These are phyloP conservation scores for Dastarcus helophoroides DNA, from an alignment of 2,888 invertebrate species.

Conservation along the genomic window DNA sequence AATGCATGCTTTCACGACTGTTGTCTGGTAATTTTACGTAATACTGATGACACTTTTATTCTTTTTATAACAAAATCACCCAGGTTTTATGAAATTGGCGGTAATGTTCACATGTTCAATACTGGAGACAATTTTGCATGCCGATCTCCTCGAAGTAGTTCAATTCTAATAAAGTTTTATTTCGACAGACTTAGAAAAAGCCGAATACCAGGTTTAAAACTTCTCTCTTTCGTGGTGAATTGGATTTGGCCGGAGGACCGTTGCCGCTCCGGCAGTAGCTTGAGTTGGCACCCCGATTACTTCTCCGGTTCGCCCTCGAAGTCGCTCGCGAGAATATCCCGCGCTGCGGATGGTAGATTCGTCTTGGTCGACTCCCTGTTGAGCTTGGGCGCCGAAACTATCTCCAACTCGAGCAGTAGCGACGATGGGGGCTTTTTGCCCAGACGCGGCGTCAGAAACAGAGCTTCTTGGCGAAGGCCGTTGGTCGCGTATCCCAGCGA, in stretches of 20 bases:
- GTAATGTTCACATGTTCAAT: too few species aligned
- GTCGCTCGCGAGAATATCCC: slow-evolving; percentile 54
- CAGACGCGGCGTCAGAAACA: slow-evolving; percentile 36
- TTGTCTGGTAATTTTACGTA: too few species aligned
- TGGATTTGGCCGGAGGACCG: slow-evolving; percentile 70
- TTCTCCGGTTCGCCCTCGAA: slow-evolving; percentile 29
- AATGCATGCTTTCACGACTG: too few species aligned
- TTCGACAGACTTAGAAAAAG: slow-evolving; percentile 80
- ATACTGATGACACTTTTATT: too few species aligned
- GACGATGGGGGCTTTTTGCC: slow-evolving; percentile 80
- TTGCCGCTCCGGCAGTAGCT: slow-evolving; percentile 43
- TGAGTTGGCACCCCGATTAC: slow-evolving; percentile 36
- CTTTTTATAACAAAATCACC: too few species aligned
- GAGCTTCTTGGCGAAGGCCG: slow-evolving; percentile 53
- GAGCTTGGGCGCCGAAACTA: slow-evolving; percentile 44
- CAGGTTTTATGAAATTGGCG: too few species aligned
- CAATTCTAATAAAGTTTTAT: too few species aligned
- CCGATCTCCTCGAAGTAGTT: too few species aligned
- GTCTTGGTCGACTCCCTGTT: slow-evolving; percentile 47
- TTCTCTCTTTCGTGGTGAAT: slow-evolving; percentile 55
- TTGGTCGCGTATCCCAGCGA: slow-evolving; percentile 55
- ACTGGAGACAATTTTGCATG: too few species aligned
- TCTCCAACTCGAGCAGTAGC: slow-evolving; percentile 51
- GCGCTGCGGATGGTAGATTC: slow-evolving; percentile 65
- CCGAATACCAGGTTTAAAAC: slow-evolving; percentile 88